A percentile compares a stretch with the other conserved stretches of the same genome.
Conservation (phyloP, 2,888 invertebrate genomes). For the Homarus gammarus region DNA sequence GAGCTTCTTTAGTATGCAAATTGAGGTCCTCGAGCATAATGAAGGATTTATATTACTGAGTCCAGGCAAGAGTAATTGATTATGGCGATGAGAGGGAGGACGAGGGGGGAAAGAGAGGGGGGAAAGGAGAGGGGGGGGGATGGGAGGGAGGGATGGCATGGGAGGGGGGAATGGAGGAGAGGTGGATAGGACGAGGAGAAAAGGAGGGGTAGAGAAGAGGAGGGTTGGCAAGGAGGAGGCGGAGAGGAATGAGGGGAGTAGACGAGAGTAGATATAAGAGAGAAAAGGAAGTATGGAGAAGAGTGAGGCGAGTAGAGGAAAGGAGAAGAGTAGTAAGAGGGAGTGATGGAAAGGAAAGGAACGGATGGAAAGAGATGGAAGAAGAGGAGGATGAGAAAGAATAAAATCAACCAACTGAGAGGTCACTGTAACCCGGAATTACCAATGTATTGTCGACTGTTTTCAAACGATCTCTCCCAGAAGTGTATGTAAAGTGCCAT, state of each 20-base stretch:
- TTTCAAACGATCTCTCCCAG: too few species aligned
- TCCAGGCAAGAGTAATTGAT: constrained; percentile 33
- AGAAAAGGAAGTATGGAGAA: background rate
- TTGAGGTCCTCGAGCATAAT: background rate
- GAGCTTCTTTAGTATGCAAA: constrained; percentile 47
- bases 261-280: background rate
- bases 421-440: too few species aligned
- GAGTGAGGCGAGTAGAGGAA: background rate
- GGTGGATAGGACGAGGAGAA: background rate
- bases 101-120: background rate
- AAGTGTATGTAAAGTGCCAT: too few species aligned
- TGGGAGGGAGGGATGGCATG: background rate
- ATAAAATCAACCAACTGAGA: too few species aligned
- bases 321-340: background rate
- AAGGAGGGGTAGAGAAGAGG: too few species aligned
- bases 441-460: too few species aligned
- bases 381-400: background rate
- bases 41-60: constrained; percentile 39
- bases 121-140: background rate
- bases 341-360: background rate
- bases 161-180: background rate
- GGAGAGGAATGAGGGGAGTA: background rate
- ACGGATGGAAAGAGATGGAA: background rate
- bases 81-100: background rate
- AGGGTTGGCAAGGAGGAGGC: background rate